A percentile compares a stretch with the other conserved stretches of the same genome.
Conservation (phyloP, 2,797 vertebrate species). For the Agapornis canus region DNA sequence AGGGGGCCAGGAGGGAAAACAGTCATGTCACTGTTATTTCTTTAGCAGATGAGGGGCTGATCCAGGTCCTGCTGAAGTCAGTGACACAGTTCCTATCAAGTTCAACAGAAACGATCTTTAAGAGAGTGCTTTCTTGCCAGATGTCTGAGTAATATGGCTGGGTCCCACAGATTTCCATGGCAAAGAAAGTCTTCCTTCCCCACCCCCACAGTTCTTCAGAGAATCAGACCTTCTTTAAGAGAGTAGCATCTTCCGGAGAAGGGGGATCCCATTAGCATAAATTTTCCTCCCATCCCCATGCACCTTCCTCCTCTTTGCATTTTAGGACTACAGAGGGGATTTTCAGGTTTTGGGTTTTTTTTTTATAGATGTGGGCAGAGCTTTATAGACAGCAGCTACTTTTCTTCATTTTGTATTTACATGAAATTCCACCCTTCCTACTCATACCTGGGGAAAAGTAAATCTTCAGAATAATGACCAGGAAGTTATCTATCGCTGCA, state of each 20-base stretch:
- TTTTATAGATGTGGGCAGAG: not conserved
- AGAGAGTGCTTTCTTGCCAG: not conserved
- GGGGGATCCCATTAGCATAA: not conserved
- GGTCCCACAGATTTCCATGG: not conserved
- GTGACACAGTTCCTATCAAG: not conserved
- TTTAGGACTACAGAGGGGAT: not conserved
- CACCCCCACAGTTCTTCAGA: not conserved
- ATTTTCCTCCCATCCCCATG: not conserved
- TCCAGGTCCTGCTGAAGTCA: not conserved
- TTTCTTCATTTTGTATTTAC: not conserved
- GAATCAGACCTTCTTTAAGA: not conserved
- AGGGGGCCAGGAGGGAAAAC: not conserved
- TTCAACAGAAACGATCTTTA: not conserved
- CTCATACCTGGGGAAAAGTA: not conserved
- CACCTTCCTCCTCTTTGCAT: not conserved
- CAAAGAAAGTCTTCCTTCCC: not conserved
- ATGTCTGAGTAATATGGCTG: not conserved
- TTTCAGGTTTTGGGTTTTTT: not conserved
- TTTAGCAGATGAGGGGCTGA: slow-evolving; percentile 11
- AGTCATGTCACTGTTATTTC: not conserved
- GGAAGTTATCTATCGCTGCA: not conserved
- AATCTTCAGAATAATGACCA: not conserved
- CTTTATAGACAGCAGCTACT: not conserved
- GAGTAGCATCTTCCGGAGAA: not conserved
- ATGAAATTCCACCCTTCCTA: not conserved